Evolutionary conservation across 2,113 vertebrate species (phyloP), one percentile per base, ranked within the genome.

Genomic region (Ovibos moschatus): DNA sequence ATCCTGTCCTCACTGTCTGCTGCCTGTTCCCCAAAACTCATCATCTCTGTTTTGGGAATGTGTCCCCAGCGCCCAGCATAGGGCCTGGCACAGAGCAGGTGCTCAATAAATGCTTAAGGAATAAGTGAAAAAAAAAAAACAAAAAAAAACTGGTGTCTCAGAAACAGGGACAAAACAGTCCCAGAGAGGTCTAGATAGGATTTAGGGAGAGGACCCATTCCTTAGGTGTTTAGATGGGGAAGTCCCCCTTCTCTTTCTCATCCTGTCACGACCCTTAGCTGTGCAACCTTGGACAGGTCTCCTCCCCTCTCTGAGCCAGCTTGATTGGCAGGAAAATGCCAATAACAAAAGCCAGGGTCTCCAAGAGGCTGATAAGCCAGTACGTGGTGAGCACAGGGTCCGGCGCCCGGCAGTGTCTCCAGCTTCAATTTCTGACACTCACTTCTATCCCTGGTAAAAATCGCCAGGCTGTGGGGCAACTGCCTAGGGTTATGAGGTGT

Each of bases 401-500:
- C 0, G 1, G 53, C 21, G 1, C 33, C 89, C 13, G 0, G 5
- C 16, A 6, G 19, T 0, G 25, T 55, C 53, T 71, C 45, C 5
- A 3, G 58, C 74, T 62, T 87, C 83, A 27, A 6, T 62, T 91
- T 27, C 76, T 6, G n/a, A 90, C 62, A 58, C 76, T 58, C 36
- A n/a, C 53, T 93, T 47, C 81, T 47, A 76, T 62, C 71, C 67
- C 15, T 4, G 64, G 76, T 74, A 40, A 51, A 91, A 40, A 55
- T 55, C 55, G 27, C 71, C 55, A 40, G 85, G 93, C 76, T 7
- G 3, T 16, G 76, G 28, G 82, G 30, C 17, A 45, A 33, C 4
- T 36, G 30, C 40, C 1, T n/a, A n/a, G 21, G 36, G 40, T 40
- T 12, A 28, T 2, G 12, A 76, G 51, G 78, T 25, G 33, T 43